Evolutionary conservation across 2,113 vertebrate genomes (phyloP).

Genomic region (Plecturocebus donacophilus): DNA sequence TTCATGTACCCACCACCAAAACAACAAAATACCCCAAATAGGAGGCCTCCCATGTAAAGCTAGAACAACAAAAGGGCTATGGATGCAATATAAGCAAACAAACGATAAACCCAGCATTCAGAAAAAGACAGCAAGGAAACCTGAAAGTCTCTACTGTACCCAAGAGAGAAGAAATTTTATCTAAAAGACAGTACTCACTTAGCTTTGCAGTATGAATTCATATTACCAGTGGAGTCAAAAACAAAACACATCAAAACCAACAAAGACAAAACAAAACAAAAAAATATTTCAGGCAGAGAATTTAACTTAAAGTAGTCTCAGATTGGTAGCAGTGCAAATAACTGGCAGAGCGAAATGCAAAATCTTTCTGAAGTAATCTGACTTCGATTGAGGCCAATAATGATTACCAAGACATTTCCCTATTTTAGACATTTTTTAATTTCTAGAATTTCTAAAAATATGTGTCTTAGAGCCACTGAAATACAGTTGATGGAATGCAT

Average conservation of each 20-base stretch:
- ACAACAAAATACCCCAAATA: not conserved
- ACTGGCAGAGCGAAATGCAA: not conserved
- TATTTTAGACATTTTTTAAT: conserved; percentile 10
- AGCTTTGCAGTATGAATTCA: conserved; percentile 14
- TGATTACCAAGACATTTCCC: not conserved
- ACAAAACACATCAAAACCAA: not conserved
- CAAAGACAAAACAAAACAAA: not conserved
- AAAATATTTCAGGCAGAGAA: not conserved
- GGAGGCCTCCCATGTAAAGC: not conserved
- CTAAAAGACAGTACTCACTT: not conserved
- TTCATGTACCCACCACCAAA: not conserved
- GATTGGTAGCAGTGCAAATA: not conserved
- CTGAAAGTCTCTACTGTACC: not conserved
- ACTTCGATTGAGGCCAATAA: not conserved
- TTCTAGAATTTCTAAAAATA: not conserved
- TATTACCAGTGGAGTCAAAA: not conserved
- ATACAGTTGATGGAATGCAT: not conserved
- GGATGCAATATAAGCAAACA: not conserved
- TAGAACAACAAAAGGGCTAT: not conserved
- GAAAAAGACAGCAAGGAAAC: not conserved
- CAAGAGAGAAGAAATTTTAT: not conserved
- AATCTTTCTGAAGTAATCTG: not conserved
- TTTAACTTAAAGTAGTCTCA: conserved; percentile 30
- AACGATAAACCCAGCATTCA: not conserved
- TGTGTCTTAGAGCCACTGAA: not conserved